phyloP scores from a whole-genome alignment of 2,888 invertebrate species.

The Eupeodes luniger region DNA sequence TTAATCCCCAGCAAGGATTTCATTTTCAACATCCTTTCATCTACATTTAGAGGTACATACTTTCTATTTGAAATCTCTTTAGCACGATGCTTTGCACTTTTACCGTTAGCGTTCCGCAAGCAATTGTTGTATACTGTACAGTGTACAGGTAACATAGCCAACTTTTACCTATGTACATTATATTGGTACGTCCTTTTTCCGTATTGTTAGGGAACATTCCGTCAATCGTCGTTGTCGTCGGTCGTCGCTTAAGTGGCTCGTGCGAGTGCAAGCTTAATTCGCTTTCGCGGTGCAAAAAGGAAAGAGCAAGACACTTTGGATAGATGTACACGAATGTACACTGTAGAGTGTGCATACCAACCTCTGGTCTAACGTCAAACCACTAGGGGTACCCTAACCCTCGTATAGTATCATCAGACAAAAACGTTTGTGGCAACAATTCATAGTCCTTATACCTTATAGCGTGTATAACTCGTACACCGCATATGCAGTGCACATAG shows the following conservation, averaged over 20 bases:
- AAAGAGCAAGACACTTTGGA: constrained; percentile 18
- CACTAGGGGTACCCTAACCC: background rate
- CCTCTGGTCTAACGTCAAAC: background rate
- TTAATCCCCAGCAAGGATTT: constrained; percentile 42
- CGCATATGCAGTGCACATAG: background rate
- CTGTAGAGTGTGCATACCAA: no score
- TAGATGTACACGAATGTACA: background rate
- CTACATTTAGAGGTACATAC: background rate
- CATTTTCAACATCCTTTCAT: constrained; percentile 66
- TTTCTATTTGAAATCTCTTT: constrained; percentile 29
- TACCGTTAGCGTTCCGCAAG: constrained; percentile 6
- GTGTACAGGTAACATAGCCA: background rate
- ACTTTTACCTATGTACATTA: no score
- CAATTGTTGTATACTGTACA: background rate
- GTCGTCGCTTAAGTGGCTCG: constrained; percentile 49
- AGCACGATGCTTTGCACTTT: constrained; percentile 28
- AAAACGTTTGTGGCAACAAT: constrained; percentile 34
- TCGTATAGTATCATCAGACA: constrained; percentile 3
- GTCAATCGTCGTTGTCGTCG: constrained; percentile 59
- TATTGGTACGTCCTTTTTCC: constrained; percentile 22
- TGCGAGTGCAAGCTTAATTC: constrained; percentile 24
- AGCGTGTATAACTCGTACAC: background rate
- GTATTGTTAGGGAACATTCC: constrained; percentile 35
- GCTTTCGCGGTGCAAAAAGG: background rate
- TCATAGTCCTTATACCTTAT: constrained; percentile 16